Conservation (phyloP, 2,797 vertebrate genomes). For the Girardinus metallicus region DNA sequence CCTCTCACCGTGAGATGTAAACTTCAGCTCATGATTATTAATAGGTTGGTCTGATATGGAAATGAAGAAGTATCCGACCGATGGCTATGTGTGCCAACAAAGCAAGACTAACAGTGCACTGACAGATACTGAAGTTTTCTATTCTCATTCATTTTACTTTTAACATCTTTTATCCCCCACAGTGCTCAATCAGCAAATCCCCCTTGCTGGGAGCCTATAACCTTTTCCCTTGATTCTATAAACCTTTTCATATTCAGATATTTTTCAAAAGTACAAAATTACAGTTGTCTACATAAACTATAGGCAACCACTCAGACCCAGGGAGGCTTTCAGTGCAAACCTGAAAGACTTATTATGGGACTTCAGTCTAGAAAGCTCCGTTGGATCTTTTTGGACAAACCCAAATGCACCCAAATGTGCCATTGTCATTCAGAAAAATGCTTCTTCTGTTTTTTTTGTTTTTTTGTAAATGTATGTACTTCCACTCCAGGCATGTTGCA, state of each 20-base stretch:
- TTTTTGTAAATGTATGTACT: background rate
- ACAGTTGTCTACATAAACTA: background rate
- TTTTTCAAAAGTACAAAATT: too few species aligned
- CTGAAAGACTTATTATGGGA: too few species aligned
- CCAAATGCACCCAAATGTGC: background rate
- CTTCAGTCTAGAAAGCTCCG: too few species aligned
- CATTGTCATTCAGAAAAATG: background rate
- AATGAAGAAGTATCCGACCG: conserved; percentile 41
- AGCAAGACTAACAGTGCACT: conserved; percentile 28
- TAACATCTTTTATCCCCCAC: background rate
- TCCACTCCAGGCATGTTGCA: background rate
- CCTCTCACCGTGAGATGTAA: conserved; percentile 43
- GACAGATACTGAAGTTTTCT: conserved; percentile 16
- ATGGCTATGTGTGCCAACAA: conserved; percentile 42
- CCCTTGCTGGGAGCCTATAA: conserved; percentile 6
- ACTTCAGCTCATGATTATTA: conserved; percentile 57
- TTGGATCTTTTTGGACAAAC: background rate
- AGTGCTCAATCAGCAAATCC: background rate
- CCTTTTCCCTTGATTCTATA: conserved; percentile 3
- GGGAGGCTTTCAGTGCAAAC: background rate
- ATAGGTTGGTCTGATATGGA: conserved; percentile 48
- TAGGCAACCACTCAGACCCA: background rate
- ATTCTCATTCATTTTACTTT: conserved; percentile 4
- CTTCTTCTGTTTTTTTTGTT: background rate
- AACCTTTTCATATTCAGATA: background rate